Evolutionary conservation across 1,140 invertebrate genomes (phyloP).

Genomic region (Panagrolaimus sp.): DNA sequence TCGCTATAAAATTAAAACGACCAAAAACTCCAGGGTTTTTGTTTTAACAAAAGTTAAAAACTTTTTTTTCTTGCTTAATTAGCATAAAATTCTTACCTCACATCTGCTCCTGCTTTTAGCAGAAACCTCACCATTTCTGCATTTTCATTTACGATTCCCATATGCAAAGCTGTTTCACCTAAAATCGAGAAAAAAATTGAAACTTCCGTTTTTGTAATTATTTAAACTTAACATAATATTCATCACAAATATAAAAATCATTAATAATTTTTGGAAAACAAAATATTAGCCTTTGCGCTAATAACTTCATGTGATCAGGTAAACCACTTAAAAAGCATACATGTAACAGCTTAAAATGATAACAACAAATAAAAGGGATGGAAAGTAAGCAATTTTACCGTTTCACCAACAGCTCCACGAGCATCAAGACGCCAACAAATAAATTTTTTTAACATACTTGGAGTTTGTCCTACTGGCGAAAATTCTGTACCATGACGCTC

Average conservation of each 20-base stretch:
- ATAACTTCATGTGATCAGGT: slow-evolving; percentile 79
- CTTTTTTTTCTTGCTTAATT: no score
- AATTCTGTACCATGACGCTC: slow-evolving; percentile 63
- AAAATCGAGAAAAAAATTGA: no score
- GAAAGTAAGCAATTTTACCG: slow-evolving; percentile 59
- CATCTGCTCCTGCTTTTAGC: slow-evolving; percentile 79
- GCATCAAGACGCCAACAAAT: slow-evolving; percentile 37
- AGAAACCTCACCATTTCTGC: slow-evolving; percentile 92
- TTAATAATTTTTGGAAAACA: slow-evolving; percentile 91
- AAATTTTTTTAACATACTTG: slow-evolving; percentile 23
- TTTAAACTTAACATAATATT: slow-evolving; percentile 74
- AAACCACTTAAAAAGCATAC: slow-evolving; percentile 84
- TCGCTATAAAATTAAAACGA: no score
- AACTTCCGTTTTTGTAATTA: not conserved
- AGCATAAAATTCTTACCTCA: slow-evolving; percentile 66
- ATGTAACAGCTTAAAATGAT: slow-evolving; percentile 66
- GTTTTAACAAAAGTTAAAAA: no score
- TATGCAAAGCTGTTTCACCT: slow-evolving; percentile 68
- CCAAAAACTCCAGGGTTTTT: no score
- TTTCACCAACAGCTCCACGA: slow-evolving; percentile 77
- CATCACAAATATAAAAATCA: slow-evolving; percentile 88
- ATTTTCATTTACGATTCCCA: slow-evolving; percentile 96
- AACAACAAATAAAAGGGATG: no score
- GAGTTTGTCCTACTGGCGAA: slow-evolving; percentile 22
- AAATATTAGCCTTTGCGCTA: slow-evolving; percentile 80